These are phyloP conservation scores for Echinometra lucunter DNA, from an alignment of 53 echinoderm and acorn worm genomes.

Conservation along the genomic window DNA sequence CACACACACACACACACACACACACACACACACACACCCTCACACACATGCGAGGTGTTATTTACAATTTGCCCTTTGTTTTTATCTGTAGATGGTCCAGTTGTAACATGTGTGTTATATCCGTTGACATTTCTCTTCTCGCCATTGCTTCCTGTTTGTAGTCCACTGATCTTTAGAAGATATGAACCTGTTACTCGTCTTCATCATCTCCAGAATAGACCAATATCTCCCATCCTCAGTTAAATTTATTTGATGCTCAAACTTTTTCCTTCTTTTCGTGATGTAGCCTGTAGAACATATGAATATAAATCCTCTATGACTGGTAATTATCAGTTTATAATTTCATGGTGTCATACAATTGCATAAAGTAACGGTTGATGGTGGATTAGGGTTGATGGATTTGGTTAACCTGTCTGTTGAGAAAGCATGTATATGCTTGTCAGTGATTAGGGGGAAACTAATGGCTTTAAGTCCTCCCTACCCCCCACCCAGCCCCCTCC, in stretches of 20 bases:
- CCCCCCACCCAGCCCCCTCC: too few relatives aligned
- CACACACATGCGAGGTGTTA: not conserved
- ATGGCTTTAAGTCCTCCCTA: too few relatives aligned
- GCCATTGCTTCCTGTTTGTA: not conserved
- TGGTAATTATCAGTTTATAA: not conserved
- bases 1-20: not conserved
- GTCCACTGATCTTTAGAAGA: not conserved
- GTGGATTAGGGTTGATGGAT: too few relatives aligned
- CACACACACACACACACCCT: slow-evolving; percentile 31
- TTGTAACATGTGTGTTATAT: not conserved
- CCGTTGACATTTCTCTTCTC: not conserved
- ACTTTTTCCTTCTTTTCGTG: not conserved
- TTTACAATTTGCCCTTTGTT: slow-evolving; percentile 21
- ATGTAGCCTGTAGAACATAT: not conserved
- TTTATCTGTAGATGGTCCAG: not conserved
- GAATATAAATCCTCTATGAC: not conserved
- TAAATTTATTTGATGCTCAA: not conserved
- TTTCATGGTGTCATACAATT: not conserved
- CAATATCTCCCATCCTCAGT: not conserved
- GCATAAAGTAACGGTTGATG: not conserved
- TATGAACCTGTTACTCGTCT: not conserved
- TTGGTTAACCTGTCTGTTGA: too few relatives aligned
- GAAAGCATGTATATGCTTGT: too few relatives aligned
- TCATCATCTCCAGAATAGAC: not conserved
- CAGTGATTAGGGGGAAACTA: too few relatives aligned